Conservation (phyloP, 2,113 vertebrate species). For the Myiozetetes cayanensis region DNA sequence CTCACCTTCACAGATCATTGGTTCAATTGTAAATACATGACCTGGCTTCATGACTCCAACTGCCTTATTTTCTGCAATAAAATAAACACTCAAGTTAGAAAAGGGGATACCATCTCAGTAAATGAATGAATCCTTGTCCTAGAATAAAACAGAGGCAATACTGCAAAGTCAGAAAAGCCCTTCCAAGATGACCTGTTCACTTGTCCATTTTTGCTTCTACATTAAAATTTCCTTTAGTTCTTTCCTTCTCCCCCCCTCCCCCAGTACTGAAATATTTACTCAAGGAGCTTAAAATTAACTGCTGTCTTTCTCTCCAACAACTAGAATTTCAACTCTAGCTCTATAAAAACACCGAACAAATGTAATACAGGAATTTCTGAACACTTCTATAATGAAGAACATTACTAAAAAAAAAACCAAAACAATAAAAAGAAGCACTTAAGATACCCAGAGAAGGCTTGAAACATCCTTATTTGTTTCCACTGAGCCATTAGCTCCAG, state of each 20-base stretch:
- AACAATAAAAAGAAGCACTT: not conserved
- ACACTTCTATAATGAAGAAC: not conserved
- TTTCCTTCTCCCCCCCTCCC: not conserved
- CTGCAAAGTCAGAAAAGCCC: not conserved
- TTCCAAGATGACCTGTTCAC: not conserved
- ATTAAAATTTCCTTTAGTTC: not conserved
- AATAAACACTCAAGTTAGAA: constrained; percentile 18
- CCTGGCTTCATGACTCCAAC: constrained; percentile 98
- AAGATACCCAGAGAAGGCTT: not conserved
- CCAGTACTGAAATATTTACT: not conserved
- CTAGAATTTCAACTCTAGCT: not conserved
- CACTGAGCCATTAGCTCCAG: not conserved
- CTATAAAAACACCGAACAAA: not conserved
- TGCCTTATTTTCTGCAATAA: constrained; percentile 94
- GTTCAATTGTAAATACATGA: constrained; percentile 97
- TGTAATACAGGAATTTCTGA: not conserved
- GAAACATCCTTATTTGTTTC: not conserved
- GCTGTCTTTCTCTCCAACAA: not conserved
- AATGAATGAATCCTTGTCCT: not conserved
- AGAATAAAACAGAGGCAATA: not conserved
- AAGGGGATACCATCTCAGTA: not conserved
- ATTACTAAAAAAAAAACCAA: not conserved
- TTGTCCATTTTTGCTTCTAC: not conserved
- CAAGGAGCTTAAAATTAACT: not conserved
- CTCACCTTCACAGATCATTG: constrained; percentile 99